Percentiles rank a stretch among this genome's conserved stretches.
phyloP scores from a whole-genome alignment of 2,113 vertebrate genomes.

The Engystomops pustulosus region DNA sequence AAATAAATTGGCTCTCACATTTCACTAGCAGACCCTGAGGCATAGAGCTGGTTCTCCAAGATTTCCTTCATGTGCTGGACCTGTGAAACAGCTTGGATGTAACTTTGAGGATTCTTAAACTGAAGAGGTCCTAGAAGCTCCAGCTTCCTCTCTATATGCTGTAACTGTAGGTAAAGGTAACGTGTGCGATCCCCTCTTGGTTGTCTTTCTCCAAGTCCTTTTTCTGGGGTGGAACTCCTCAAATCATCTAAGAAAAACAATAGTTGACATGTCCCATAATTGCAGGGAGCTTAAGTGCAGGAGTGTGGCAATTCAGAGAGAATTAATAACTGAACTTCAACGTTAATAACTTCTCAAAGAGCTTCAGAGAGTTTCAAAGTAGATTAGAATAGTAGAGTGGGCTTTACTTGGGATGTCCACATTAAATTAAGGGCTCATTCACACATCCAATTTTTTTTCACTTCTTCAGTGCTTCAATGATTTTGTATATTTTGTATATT shows the following conservation, averaged over 20 bases:
- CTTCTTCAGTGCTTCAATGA: too few species aligned
- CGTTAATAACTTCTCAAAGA: too few species aligned
- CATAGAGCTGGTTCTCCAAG: constrained; percentile 71
- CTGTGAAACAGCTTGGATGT: constrained; percentile 79
- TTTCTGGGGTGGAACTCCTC: constrained; percentile 67
- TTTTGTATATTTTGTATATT: too few species aligned
- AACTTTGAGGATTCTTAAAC: constrained; percentile 78
- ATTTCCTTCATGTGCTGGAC: constrained; percentile 83
- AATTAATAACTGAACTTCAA: too few species aligned
- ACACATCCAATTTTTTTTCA: too few species aligned
- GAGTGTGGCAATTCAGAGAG: too few species aligned
- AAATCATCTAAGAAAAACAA: constrained; percentile 66
- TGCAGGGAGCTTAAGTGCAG: too few species aligned
- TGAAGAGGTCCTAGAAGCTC: constrained; percentile 76
- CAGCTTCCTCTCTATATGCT: constrained; percentile 82
- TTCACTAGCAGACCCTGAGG: constrained; percentile 61
- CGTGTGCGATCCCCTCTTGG: constrained; percentile 73
- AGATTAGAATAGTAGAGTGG: too few species aligned
- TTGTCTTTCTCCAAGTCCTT: constrained; percentile 63
- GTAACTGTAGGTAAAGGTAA: constrained; percentile 85
- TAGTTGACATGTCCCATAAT: too few species aligned
- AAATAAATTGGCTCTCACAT: constrained; percentile 66
- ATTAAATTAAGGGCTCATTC: too few species aligned
- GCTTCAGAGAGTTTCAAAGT: too few species aligned
- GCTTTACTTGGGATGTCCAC: too few species aligned